These are phyloP conservation scores for Morone saxatilis DNA, from an alignment of 2,113 vertebrate genomes.

Conservation along the genomic window DNA sequence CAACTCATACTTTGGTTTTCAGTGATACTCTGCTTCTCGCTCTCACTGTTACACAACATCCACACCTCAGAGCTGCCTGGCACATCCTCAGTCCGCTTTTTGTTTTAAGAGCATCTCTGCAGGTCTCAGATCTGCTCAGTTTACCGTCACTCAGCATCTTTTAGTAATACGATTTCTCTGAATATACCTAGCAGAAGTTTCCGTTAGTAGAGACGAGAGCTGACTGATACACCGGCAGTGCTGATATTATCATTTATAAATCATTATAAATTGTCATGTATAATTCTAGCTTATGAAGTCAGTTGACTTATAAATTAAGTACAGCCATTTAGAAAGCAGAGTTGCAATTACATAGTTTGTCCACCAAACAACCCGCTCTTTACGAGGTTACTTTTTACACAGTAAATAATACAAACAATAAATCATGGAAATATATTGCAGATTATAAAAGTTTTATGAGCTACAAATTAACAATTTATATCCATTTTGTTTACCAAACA, in stretches of 20 bases:
- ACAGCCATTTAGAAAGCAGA: too few relatives aligned
- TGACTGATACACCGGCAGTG: neutral
- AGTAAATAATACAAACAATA: too few relatives aligned
- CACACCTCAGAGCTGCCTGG: slow-evolving; percentile 15
- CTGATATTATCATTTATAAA: neutral
- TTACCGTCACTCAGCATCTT: neutral
- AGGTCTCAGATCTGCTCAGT: neutral
- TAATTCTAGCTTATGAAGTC: too few relatives aligned
- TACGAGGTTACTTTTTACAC: too few relatives aligned
- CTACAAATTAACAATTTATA: too few relatives aligned
- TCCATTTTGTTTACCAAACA: too few relatives aligned
- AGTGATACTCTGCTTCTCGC: neutral
- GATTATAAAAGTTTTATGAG: too few relatives aligned
- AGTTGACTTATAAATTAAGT: too few relatives aligned
- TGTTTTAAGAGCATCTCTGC: neutral
- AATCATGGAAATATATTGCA: too few relatives aligned
- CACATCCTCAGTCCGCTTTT: neutral
- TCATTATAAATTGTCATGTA: neutral
- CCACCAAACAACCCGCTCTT: too few relatives aligned
- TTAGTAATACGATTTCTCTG: too few relatives aligned
- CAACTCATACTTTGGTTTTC: neutral
- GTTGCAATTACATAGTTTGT: too few relatives aligned
- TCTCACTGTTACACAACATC: neutral
- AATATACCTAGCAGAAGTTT: neutral
- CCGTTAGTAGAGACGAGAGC: neutral